These are phyloP conservation scores for Hystrix cristata DNA, from an alignment of 2,113 vertebrate genomes.

Conservation along the genomic window DNA sequence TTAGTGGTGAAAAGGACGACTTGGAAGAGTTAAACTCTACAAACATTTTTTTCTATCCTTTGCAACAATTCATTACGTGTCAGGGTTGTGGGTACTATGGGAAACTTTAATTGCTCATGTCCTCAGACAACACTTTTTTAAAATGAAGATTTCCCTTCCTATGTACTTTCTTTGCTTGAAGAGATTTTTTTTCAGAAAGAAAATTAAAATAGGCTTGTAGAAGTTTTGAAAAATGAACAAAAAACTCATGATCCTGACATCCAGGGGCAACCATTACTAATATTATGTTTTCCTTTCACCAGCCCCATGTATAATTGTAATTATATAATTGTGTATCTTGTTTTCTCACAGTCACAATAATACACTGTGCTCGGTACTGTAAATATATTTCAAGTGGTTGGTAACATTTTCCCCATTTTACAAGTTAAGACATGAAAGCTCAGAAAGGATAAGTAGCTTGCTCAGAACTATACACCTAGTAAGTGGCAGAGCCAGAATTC, in stretches of 20 bases:
- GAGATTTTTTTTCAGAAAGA: background rate
- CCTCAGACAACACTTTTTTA: background rate
- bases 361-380: background rate
- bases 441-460: background rate
- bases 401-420: background rate
- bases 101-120: background rate
- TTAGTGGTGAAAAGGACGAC: background rate
- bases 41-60: background rate
- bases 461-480: background rate
- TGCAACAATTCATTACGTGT: background rate
- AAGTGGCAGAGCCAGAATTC: background rate
- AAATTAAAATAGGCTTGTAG: constrained; percentile 19
- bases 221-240: constrained; percentile 21
- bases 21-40: constrained; percentile 12
- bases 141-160: background rate
- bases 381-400: background rate
- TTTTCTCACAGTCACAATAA: constrained; percentile 8
- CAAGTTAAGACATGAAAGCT: background rate
- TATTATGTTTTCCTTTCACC: background rate
- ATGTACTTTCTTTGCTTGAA: background rate
- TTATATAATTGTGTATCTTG: constrained; percentile 20
- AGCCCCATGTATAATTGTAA: background rate
- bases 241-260: background rate
- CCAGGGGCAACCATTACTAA: background rate
- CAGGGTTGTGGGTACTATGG: background rate